A percentile compares a stretch with the other conserved stretches of the same genome.
Conservation (phyloP, 2,888 invertebrate genomes). For the Callyntrura guangdongensis region DNA sequence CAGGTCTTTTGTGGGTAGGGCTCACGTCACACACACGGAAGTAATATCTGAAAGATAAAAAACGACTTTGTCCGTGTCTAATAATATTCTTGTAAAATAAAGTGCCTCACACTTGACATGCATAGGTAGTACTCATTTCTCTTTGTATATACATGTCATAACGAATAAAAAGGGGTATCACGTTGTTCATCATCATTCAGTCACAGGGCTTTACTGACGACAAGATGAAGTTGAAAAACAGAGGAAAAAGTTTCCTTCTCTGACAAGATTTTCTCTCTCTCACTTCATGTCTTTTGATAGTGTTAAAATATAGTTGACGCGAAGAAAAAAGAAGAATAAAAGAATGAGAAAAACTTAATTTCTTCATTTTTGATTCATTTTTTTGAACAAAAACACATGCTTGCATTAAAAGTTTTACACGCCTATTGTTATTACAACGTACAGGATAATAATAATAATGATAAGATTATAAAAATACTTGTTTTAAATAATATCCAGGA, state of each 20-base stretch:
- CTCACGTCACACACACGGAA: constrained; percentile 43
- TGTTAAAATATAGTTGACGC: constrained; percentile 25
- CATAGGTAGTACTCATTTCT: not conserved
- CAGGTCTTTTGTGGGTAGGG: too few relatives aligned
- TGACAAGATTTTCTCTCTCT: not conserved
- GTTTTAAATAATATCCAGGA: not conserved
- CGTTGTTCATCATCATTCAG: constrained; percentile 18
- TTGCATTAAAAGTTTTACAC: not conserved
- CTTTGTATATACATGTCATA: not conserved
- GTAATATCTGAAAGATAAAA: constrained; percentile 49
- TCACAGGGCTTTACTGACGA: constrained; percentile 9
- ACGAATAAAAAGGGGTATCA: not conserved
- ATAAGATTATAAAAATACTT: not conserved
- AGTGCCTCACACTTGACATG: not conserved
- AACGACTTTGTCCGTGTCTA: constrained; percentile 5
- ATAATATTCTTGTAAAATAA: constrained; percentile 24
- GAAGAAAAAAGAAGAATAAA: not conserved
- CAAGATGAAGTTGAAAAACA: not conserved
- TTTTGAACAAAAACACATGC: not conserved
- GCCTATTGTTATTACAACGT: not conserved
- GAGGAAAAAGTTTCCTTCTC: not conserved
- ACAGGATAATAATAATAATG: not conserved
- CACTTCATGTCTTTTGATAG: constrained; percentile 10
- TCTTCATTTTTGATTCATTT: not conserved
- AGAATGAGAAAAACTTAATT: constrained; percentile 47